A percentile compares a stretch with the other conserved stretches of the same genome.
Evolutionary conservation across 1,140 invertebrate genomes (phyloP).

Genomic region (Brachionus rotundiformis): DNA sequence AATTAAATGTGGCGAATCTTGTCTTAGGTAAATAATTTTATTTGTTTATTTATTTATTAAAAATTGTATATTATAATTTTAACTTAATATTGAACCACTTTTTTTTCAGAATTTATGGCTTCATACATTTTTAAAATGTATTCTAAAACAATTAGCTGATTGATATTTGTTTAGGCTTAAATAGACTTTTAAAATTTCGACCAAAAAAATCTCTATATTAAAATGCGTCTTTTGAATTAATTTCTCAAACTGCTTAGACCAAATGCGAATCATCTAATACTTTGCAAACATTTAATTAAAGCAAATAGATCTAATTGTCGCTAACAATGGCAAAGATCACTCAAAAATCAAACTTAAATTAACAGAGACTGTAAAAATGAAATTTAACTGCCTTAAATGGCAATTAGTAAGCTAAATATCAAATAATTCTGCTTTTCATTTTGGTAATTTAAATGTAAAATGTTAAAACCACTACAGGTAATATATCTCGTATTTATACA

Average conservation of each 20-base stretch:
- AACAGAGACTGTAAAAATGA: background rate
- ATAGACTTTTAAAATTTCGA: background rate
- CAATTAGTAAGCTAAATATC: background rate
- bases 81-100: too few species aligned
- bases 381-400: slow-evolving; percentile 8
- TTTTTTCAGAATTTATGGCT: too few species aligned
- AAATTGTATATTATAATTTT: too few species aligned
- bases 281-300: background rate
- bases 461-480: background rate
- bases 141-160: background rate
- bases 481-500: background rate
- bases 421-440: background rate
- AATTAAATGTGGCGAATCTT: too few species aligned
- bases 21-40: too few species aligned
- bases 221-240: slow-evolving; percentile 3
- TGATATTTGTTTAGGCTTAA: slow-evolving; percentile 8
- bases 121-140: too few species aligned
- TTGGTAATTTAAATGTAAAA: background rate
- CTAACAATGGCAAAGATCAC: slow-evolving; percentile 3
- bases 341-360: background rate
- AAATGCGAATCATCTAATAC: background rate
- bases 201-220: background rate
- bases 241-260: background rate
- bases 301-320: background rate
- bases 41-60: too few species aligned